Percentiles rank a stretch among this genome's conserved stretches.
phyloP scores from a whole-genome alignment of 64 coral and sea anemone genomes.

The Pocillopora verrucosa region DNA sequence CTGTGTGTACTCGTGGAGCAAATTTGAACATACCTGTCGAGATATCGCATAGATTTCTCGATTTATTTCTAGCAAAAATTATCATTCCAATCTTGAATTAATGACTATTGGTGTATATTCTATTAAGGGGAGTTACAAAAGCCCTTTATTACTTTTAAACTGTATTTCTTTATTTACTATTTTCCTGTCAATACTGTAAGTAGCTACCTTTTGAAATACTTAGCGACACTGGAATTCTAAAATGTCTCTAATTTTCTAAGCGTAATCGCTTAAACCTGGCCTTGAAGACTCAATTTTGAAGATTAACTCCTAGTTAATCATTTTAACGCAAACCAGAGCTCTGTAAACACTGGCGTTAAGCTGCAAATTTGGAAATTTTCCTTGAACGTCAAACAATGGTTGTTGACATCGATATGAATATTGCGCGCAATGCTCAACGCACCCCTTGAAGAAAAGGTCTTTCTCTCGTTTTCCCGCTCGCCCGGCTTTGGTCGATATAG shows the following conservation, averaged over 20 bases:
- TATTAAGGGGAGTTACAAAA: constrained; percentile 40
- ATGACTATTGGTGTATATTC: constrained; percentile 24
- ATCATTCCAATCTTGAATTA: constrained; percentile 50
- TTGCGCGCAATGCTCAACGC: neutral
- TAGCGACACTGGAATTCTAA: constrained; percentile 47
- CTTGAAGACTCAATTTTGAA: constrained; percentile 29
- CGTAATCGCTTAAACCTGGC: constrained; percentile 35
- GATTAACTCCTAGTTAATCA: constrained; percentile 32
- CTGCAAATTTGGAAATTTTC: constrained; percentile 8
- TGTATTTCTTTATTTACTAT: constrained; percentile 31
- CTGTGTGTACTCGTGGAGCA: constrained; percentile 1
- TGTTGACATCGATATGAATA: neutral
- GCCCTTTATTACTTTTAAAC: constrained; percentile 19
- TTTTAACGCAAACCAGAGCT: constrained; percentile 22
- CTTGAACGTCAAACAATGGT: neutral
- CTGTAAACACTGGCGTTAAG: constrained; percentile 15
- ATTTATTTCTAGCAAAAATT: constrained; percentile 28
- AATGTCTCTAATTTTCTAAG: constrained; percentile 31
- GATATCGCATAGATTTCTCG: neutral
- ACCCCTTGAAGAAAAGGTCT: neutral
- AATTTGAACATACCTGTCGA: constrained; percentile 24
- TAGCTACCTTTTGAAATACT: neutral
- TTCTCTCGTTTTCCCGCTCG: neutral
- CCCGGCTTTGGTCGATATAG: neutral
- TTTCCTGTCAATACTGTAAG: neutral